Evolutionary conservation across 2,113 vertebrate genomes (phyloP).

Genomic region (Opisthocomus hoazin): DNA sequence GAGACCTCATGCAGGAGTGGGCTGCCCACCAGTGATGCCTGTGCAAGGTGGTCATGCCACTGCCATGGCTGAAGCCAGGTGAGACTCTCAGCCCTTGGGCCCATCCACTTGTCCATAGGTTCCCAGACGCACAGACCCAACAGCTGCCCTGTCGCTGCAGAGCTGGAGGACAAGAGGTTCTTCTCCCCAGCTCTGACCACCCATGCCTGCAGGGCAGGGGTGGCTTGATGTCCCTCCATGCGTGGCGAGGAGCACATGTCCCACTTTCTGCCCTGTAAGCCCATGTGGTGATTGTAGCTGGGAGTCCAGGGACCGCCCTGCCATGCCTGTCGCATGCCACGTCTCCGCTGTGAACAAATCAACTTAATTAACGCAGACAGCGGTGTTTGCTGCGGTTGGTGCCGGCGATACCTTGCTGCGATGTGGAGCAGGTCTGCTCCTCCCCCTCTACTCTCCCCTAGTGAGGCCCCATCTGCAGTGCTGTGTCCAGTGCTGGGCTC

Average conservation of each 20-base stretch:
- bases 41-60: neutral
- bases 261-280: neutral
- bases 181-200: neutral
- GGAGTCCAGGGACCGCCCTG: neutral
- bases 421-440: fast-evolving
- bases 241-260: fast-evolving
- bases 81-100: neutral
- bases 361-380: neutral
- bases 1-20: neutral
- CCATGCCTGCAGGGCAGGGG: neutral
- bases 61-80: fast-evolving
- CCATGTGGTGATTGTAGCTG: fast-evolving
- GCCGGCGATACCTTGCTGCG: neutral
- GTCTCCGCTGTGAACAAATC: neutral
- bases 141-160: fast-evolving
- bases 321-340: fast-evolving
- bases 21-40: fast-evolving
- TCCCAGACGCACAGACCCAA: neutral
- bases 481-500: no score
- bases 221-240: fast-evolving
- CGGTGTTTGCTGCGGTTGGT: fast-evolving
- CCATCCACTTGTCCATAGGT: fast-evolving
- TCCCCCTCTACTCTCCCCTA: no score
- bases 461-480: no score
- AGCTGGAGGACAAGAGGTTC: neutral